A percentile compares a stretch with the other conserved stretches of the same genome.
These are phyloP conservation scores for Pristionchus entomophagus DNA, from an alignment of 2,888 invertebrate species.

Conservation along the genomic window DNA sequence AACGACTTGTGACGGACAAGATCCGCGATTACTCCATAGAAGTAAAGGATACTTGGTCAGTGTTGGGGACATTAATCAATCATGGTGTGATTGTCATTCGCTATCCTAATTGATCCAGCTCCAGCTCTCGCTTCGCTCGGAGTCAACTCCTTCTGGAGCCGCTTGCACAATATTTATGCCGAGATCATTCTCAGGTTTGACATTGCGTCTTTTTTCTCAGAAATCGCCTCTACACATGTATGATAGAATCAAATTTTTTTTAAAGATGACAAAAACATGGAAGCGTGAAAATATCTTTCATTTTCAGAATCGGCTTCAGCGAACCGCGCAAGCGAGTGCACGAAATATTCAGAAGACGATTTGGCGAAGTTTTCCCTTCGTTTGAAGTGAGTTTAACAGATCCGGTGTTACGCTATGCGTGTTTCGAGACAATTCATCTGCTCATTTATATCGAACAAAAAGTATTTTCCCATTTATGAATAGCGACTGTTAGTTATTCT, in stretches of 20 bases:
- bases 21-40: neutral
- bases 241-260: too few species aligned
- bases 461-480: neutral
- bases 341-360: neutral
- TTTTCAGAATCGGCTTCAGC: neutral
- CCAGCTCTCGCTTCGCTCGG: neutral
- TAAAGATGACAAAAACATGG: too few species aligned
- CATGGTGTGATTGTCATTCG: too few species aligned
- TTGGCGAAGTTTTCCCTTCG: neutral
- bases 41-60: too few species aligned
- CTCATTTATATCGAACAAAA: too few species aligned
- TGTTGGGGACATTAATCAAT: too few species aligned
- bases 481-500: too few species aligned
- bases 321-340: neutral
- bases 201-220: too few species aligned
- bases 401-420: too few species aligned
- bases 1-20: neutral
- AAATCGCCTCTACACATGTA: too few species aligned
- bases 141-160: constrained; percentile 10
- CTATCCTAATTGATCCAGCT: neutral
- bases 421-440: too few species aligned
- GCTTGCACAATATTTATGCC: neutral
- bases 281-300: too few species aligned
- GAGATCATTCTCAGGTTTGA: neutral
- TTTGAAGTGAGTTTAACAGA: neutral